Evolutionary conservation across 2,113 vertebrate species (phyloP).

Genomic region (Chiloscyllium plagiosum): DNA sequence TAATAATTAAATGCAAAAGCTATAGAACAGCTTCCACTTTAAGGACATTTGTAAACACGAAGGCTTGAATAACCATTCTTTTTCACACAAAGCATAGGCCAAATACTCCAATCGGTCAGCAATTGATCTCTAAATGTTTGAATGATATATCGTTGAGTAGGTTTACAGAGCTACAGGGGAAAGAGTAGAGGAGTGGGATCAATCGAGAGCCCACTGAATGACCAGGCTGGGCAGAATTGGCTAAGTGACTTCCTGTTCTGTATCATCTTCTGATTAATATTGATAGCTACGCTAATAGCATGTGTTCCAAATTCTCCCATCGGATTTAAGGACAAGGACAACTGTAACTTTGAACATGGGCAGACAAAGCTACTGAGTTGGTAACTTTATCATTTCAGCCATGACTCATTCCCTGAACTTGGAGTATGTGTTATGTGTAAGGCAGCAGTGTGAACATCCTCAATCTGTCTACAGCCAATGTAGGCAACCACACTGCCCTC

Average conservation of each 20-base stretch:
- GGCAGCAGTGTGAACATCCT: neutral
- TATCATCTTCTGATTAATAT: neutral
- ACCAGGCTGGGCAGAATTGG: neutral
- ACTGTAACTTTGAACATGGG: neutral
- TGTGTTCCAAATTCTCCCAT: neutral
- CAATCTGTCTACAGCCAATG: too few relatives aligned
- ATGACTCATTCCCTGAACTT: neutral
- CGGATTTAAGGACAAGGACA: neutral
- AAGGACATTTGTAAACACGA: neutral
- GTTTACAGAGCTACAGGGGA: neutral
- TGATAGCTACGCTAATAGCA: neutral
- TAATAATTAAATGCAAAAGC: neutral
- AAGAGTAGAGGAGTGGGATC: neutral
- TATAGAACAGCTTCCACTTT: neutral
- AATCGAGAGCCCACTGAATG: neutral
- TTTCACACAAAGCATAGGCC: neutral
- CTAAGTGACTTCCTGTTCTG: neutral
- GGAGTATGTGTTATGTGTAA: neutral
- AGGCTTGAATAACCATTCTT: neutral
- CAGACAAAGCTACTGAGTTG: neutral
- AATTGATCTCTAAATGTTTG: neutral
- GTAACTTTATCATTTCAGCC: neutral
- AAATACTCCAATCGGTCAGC: neutral
- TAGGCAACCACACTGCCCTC: too few relatives aligned
- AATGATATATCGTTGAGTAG: neutral